Evolutionary conservation across 2,888 invertebrate species (phyloP), one percentile per base, ranked within the genome.

Genomic region (Lamellibrachia satsuma): DNA sequence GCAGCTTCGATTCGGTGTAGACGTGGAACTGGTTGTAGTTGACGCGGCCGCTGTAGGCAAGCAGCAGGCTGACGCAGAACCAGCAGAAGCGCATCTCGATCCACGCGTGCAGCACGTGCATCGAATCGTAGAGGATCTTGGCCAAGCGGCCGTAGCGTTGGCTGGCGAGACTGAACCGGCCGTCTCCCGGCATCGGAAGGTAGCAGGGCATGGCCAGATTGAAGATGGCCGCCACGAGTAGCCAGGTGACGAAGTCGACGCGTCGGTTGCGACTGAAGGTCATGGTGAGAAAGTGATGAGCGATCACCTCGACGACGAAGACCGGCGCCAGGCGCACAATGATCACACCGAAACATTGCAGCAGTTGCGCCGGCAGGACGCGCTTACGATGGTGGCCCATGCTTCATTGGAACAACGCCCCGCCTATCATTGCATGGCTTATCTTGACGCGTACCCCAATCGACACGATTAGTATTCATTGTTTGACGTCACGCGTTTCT

Each of bases 401-500:
- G 22, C 75, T 75, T 75, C 75, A 75, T 75, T n/a, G 15, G 75
- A 75, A 75, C 75, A 75, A 15, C 75, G 22, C 11, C 75, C 6
- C 75, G 22, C n/a, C 22, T 75, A 75, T 11, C 75, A 75, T 75
- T 75, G 75, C 75, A 75, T 75, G 75, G 75, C 22, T 75, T 75
- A n/a, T 15, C n/a, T 75, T 75, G 75, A 75, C 22, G 75, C 75
- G 75, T 75, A n/a, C 75, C 3, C 75, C 15, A 15, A 3, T 75
- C 75, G 15, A 22, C 75, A 75, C 22, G 75, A 22, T 22, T 22
- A 15, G 4, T 75, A 75, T 75, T 75, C 75, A 75, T 75, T 75
- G 75, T 75, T 75, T 75, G 75, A 75, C 75, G 75, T 75, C 75
- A 75, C 75, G 75, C 75, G 4, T 75, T 75, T 75, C 75, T 75